Evolutionary conservation across 2,888 invertebrate genomes (phyloP), one percentile per base, ranked within the genome.

Genomic region (Agrochola circellaris): DNA sequence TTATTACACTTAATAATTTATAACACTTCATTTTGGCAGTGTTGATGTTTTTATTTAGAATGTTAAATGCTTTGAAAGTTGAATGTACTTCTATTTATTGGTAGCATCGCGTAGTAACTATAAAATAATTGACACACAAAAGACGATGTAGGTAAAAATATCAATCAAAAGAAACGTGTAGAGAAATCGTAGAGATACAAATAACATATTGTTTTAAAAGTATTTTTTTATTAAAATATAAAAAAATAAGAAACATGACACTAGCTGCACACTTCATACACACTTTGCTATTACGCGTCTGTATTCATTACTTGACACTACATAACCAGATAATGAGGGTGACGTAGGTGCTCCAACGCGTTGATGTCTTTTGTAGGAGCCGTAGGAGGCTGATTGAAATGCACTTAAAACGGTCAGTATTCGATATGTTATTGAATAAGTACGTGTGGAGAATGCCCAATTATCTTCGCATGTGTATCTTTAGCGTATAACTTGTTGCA

Each of bases 331-430:
- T 65, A 75, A 79, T 80, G 20, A 34, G 61, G 58, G 69, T 67
- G 84, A 73, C 66, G 56, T 30, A 82, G 73, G 26, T 65, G 70
- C 78, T 42, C 38, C 51, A 48, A 86, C 92, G 87, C 93, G 93
- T 93, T 93, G 93, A 93, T 88, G 92, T 93, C 93, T 93, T 93
- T 93, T 91, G 86, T 91, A 89, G 64, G 88, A 73, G 67, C 38
- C 77, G 81, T 90, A 88, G 56, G 88, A 69, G 51, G 56, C 77
- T 56, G 73, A 84, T 83, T 79, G 67, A 77, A 82, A 75, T 73
- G 45, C 71, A 82, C 66, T 77, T 70, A 81, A 78, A 76, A 76
- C 73, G 66, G 51, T 72, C 62, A 54, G 71, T 77, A 72, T 70
- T 74, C 70, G 62, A 76, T 72, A 69, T 77, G 61, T 76, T 86